Conservation (phyloP, 2,888 invertebrate genomes). For the Amphimallon solstitiale region DNA sequence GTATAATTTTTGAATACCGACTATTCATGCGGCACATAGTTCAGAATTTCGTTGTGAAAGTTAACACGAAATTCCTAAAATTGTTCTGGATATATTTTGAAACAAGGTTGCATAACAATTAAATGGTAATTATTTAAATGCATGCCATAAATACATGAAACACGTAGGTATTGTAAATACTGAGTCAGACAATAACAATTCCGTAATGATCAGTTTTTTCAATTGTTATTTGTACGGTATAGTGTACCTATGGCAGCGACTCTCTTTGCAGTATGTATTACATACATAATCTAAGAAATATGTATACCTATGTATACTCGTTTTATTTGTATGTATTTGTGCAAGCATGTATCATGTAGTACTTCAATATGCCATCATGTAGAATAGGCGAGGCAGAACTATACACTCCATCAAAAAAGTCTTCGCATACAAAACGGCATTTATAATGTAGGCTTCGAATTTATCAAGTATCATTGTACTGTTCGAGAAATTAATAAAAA, state of each 20-base stretch:
- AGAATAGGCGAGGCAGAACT: too few species aligned
- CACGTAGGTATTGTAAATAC: slow-evolving; percentile 18
- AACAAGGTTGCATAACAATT: slow-evolving; percentile 29
- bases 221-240: slow-evolving; percentile 11
- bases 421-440: too few species aligned
- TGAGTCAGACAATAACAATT: slow-evolving; percentile 11
- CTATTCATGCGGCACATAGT: not conserved
- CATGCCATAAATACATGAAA: slow-evolving; percentile 13
- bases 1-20: not conserved
- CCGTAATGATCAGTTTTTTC: not conserved
- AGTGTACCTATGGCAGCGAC: not conserved
- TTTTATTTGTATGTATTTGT: not conserved
- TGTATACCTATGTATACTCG: not conserved
- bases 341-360: not conserved
- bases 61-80: slow-evolving; percentile 21
- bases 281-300: slow-evolving; percentile 3
- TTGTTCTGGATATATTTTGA: slow-evolving; percentile 25
- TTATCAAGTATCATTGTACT: too few species aligned
- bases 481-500: too few species aligned
- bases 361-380: too few species aligned
- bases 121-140: slow-evolving; percentile 27
- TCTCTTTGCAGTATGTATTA: too few species aligned
- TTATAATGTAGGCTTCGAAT: too few species aligned
- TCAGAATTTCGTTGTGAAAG: slow-evolving; percentile 20
- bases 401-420: too few species aligned